Evolutionary conservation across 2,797 vertebrate species (phyloP).

Genomic region (Gymnoscopelus braueri): DNA sequence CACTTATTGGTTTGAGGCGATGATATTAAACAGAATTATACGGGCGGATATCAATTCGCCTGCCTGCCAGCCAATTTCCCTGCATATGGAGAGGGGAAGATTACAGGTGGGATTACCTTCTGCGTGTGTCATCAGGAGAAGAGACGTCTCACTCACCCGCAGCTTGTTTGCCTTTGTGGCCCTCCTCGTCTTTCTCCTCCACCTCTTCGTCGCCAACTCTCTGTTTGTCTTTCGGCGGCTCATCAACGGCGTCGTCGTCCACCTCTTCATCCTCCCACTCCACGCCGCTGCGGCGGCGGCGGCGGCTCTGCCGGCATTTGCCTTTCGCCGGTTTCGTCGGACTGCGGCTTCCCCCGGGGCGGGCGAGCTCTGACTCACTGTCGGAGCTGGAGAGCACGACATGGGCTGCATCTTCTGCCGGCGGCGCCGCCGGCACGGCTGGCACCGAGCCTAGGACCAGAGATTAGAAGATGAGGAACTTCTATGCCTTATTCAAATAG

Average conservation of each 20-base stretch:
- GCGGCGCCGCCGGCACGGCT: too few relatives aligned
- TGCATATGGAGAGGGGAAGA: constrained; percentile 72
- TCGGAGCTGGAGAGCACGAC: constrained; percentile 36
- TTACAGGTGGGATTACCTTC: constrained; percentile 51
- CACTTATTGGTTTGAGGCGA: constrained; percentile 70
- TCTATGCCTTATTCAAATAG: too few relatives aligned
- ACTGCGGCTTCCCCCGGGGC: constrained; percentile 25
- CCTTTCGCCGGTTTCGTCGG: constrained; percentile 17
- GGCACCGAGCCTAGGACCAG: too few relatives aligned
- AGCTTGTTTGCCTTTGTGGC: constrained; percentile 70
- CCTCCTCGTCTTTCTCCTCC: constrained; percentile 58
- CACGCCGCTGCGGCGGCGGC: too few relatives aligned
- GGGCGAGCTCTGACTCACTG: constrained; percentile 44
- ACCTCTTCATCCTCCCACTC: constrained; percentile 2
- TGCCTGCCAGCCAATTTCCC: constrained; percentile 69
- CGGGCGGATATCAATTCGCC: constrained; percentile 66
- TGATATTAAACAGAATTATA: constrained; percentile 74
- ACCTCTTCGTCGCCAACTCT: constrained; percentile 38
- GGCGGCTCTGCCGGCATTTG: constrained; percentile 31
- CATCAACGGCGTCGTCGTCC: constrained; percentile 33
- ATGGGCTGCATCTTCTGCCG: too few relatives aligned
- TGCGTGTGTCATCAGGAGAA: constrained; percentile 59
- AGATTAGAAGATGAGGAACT: too few relatives aligned
- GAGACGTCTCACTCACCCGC: constrained; percentile 43
- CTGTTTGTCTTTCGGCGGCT: constrained; percentile 65